Base-by-base conservation (phyloP, 2,797 vertebrate genomes). In the Eidolon dupreanum region DNA sequence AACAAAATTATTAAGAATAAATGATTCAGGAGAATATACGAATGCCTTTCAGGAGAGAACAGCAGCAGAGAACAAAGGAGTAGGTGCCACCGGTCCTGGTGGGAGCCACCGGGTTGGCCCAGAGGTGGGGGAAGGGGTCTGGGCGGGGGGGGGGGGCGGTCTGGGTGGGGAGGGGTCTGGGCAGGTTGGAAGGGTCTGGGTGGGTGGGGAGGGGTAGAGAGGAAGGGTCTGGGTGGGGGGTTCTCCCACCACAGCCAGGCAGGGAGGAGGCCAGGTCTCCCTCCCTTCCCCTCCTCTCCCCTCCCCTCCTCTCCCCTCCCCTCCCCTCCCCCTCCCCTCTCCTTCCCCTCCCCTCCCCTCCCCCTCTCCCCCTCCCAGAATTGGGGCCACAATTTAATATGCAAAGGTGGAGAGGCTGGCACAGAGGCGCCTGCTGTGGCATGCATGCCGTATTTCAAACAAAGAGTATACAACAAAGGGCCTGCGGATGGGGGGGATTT, bases 321-420 rank as follows among this genome's bases (percentile, higher is more conserved):
- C 19, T 55, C 5, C 15, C 15, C 31, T 26, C 6, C 9, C 36
- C 24, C n/a, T 13, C 19, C n/a, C 31, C 85, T 33, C 38, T 28
- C 43, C 70, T 49, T n/a, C 2, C 38, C 28, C 7, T 38, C 53
- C 17, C 33, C 19, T 55, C 5, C 15, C 10, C 31, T n/a, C 9
- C 9, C 38, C 24, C 77, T n/a, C 53, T 98, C 98, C 98, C 97
- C 97, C 97, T 43, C 98, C 96, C 41, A 26, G 90, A 97, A 96
- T 89, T 98, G 74, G 61, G 94, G 97, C 51, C 10, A 79, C 84
- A 90, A 98, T 98, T 98, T 98, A 98, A 98, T 98, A 98, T 98
- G 98, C 98, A 98, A 97, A 98, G 98, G 98, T 98, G 98, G 98
- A 98, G 98, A 94, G 95, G 84, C 36, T 96, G 98, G 98, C 98